Evolutionary conservation across 2,888 invertebrate species (phyloP).

Genomic region (Nineta flava): DNA sequence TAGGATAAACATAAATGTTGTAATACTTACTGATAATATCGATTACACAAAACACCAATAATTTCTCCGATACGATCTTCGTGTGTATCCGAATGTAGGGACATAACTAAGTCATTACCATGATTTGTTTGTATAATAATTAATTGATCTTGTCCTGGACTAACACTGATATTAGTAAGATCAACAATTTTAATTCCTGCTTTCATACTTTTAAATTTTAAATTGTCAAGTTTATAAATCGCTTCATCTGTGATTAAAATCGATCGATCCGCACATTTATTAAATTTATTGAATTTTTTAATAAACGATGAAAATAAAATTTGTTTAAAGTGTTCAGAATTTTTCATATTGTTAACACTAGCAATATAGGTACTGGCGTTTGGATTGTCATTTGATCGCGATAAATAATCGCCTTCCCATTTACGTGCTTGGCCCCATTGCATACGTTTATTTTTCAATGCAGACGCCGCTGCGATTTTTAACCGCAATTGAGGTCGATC

Average conservation of each 20-base stretch:
- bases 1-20: no score
- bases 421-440: conserved; percentile 62
- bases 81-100: conserved; percentile 33
- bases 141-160: conserved; percentile 74
- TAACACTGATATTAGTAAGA: conserved; percentile 74
- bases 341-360: conserved; percentile 49
- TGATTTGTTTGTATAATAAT: conserved; percentile 72
- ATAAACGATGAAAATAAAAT: conserved; percentile 51
- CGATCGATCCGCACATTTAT: conserved; percentile 64
- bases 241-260: conserved; percentile 70
- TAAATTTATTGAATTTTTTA: conserved; percentile 51
- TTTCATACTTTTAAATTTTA: conserved; percentile 76
- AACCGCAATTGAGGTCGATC: conserved; percentile 80
- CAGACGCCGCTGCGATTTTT: conserved; percentile 62
- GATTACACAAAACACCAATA: conserved; percentile 62
- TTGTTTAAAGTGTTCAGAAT: conserved; percentile 43
- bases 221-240: conserved; percentile 74
- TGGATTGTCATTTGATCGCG: conserved; percentile 48
- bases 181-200: conserved; percentile 67
- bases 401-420: conserved; percentile 76
- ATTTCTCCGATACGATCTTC: conserved; percentile 79
- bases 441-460: conserved; percentile 44
- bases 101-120: conserved; percentile 81
- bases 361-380: conserved; percentile 47
- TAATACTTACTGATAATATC: conserved; percentile 55